Base-by-base conservation (phyloP, 2,113 vertebrate genomes). In the Ceratotherium simum region DNA sequence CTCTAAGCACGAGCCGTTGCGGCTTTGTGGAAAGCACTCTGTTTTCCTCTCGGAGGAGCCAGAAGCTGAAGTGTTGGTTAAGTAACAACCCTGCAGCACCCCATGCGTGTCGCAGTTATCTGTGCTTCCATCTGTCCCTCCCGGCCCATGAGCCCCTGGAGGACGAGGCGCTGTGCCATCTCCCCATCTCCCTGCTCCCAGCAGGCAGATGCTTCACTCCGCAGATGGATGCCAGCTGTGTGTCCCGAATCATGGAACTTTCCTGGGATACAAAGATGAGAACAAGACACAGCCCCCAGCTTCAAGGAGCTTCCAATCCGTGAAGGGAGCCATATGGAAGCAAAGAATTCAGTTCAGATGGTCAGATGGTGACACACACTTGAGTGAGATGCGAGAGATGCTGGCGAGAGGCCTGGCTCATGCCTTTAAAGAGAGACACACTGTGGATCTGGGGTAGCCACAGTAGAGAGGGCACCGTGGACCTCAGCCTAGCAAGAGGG, bases 341-440 rank as follows among this genome's bases (percentile, higher is more conserved):
- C 56, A 33, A 3, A 56, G 64, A 18, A 18, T 11, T 21, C 48
- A 0, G 25, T 8, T 70, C 31, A 1, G 17, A 27, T 6, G 0
- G 82, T 10, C 56, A 17, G 42, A 13, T 29, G 1, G 4, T 0
- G 8, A 46, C 21, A 18, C 11, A 4, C 21, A 4, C 0, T 2
- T 3, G 23, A 21, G 56, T 16, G 1, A 3, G 0, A 8, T 23
- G 54, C 17, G 3, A 1, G 13, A 9, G 7, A 0, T 17, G 72
- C 21, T 1, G 8, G 1, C 0, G 1, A 31, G 33, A 3, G 29
- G 69, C 17, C 8, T 18, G 8, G 11, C 4, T 31, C 64, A 0
- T 7, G 7, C 60, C 33, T 72, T 21, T 11, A 6, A 13, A 20
- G 13, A 20, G 13, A 62, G 18, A n/a, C 2, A 3, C 2, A 1